Percentiles rank a stretch among this genome's conserved stretches.
phyloP scores from a whole-genome alignment of 2,888 invertebrate species.

The Leucophenga maculata region DNA sequence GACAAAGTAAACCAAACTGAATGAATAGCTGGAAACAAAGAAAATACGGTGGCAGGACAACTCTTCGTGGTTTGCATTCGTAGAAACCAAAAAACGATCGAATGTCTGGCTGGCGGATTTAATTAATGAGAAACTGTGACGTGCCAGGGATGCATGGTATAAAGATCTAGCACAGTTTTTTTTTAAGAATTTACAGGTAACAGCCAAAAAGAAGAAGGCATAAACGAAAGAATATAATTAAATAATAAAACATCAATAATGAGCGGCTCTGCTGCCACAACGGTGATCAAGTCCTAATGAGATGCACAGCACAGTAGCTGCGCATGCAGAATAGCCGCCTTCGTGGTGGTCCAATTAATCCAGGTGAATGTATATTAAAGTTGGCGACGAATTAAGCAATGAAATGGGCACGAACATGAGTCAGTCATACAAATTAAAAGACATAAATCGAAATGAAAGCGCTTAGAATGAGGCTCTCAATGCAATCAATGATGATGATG shows the following conservation, averaged over 20 bases:
- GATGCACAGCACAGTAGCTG: constrained; percentile 58
- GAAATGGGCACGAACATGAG: constrained; percentile 1
- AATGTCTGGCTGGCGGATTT: constrained; percentile 41
- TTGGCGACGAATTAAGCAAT: constrained; percentile 6
- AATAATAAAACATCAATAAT: constrained; percentile 45
- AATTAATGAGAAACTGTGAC: constrained; percentile 23
- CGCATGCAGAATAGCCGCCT: constrained; percentile 45
- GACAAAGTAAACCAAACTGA: constrained; percentile 31
- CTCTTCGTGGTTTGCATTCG: constrained; percentile 6
- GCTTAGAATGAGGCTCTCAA: constrained; percentile 17
- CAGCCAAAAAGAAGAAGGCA: neutral
- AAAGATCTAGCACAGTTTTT: neutral
- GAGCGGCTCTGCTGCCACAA: too few relatives aligned
- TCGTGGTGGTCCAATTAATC: constrained; percentile 66
- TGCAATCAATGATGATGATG: constrained; percentile 32
- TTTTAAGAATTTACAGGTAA: neutral
- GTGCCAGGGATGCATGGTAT: neutral
- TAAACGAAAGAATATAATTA: constrained; percentile 42
- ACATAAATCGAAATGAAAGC: constrained; percentile 53
- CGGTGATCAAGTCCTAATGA: constrained; percentile 40
- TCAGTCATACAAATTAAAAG: constrained; percentile 54
- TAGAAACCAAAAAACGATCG: constrained; percentile 47
- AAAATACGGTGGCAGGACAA: too few relatives aligned
- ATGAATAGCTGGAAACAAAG: too few relatives aligned
- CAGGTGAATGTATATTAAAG: constrained; percentile 12